phyloP scores from a whole-genome alignment of 2,797 vertebrate genomes.

The Diplodus puntazzo region DNA sequence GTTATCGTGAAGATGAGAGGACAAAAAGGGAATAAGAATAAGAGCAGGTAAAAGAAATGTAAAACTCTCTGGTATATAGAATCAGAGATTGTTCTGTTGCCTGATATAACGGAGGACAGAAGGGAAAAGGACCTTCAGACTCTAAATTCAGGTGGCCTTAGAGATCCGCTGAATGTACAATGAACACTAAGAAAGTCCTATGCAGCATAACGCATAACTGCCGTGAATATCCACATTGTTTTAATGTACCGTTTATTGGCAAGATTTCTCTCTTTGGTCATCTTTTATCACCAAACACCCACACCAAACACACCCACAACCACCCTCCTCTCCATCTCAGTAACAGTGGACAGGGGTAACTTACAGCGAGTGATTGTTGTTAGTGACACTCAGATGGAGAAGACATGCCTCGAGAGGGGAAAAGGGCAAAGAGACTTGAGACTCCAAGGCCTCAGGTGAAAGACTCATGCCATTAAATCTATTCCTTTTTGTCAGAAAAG shows the following conservation, averaged over 20 bases:
- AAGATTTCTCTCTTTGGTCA: constrained; percentile 6
- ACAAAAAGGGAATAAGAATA: constrained; percentile 11
- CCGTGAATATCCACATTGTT: not conserved
- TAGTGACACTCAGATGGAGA: constrained; percentile 28
- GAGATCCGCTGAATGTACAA: not conserved
- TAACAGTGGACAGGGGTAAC: constrained; percentile 32
- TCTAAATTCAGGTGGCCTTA: constrained; percentile 18
- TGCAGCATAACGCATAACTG: not conserved
- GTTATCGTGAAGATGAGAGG: constrained; percentile 10
- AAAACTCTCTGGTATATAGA: constrained; percentile 6
- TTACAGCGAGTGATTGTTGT: constrained; percentile 30
- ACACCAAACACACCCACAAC: constrained; percentile 2
- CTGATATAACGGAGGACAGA: constrained; percentile 10
- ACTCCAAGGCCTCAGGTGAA: not conserved
- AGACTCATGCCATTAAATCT: constrained; percentile 26
- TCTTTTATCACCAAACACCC: no score
- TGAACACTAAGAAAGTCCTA: constrained; percentile 26
- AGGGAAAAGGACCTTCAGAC: constrained; percentile 6
- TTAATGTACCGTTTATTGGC: no score
- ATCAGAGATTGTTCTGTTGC: not conserved
- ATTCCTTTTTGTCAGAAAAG: not conserved
- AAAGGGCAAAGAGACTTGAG: not conserved
- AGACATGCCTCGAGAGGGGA: constrained; percentile 10
- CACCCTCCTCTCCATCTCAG: not conserved
- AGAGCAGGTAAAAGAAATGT: constrained; percentile 3